These are phyloP conservation scores for Heliconius erato DNA, from an alignment of 2,888 invertebrate species.

Conservation along the genomic window DNA sequence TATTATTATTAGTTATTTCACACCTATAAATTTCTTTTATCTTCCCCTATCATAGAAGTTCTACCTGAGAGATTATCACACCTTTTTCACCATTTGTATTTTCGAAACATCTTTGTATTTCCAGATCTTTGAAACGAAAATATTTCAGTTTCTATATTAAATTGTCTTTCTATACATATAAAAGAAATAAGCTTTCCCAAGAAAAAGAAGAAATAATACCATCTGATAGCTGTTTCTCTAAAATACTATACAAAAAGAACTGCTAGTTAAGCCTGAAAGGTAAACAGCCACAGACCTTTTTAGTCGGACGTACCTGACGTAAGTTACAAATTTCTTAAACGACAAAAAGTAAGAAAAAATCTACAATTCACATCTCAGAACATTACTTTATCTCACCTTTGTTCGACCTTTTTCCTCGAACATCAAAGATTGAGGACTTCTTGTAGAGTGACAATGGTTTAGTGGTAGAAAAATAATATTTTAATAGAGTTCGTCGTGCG, in stretches of 20 bases:
- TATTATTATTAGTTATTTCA: no score
- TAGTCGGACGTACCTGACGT: constrained; percentile 35
- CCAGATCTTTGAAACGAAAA: neutral
- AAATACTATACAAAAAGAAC: constrained; percentile 10
- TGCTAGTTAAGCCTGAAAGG: constrained; percentile 22
- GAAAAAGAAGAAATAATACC: constrained; percentile 1
- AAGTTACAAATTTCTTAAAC: constrained; percentile 50
- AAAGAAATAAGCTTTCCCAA: neutral
- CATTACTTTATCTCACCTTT: constrained; percentile 64
- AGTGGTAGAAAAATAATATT: neutral
- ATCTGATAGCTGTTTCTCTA: constrained; percentile 19
- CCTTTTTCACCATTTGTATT: neutral
- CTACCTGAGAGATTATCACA: neutral
- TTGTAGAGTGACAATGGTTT: constrained; percentile 27
- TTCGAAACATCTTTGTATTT: neutral
- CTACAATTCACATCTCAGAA: constrained; percentile 50
- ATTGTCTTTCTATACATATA: neutral
- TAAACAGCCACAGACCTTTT: constrained; percentile 29
- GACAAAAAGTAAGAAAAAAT: constrained; percentile 44
- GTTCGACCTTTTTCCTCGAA: constrained; percentile 51
- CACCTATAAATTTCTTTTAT: no score
- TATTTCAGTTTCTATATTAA: neutral
- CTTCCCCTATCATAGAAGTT: no score
- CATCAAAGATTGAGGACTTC: constrained; percentile 68
- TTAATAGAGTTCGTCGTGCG: neutral